Evolutionary conservation across 2,797 vertebrate species (phyloP), one percentile per base, ranked within the genome.

Genomic region (Dipus sagitta): DNA sequence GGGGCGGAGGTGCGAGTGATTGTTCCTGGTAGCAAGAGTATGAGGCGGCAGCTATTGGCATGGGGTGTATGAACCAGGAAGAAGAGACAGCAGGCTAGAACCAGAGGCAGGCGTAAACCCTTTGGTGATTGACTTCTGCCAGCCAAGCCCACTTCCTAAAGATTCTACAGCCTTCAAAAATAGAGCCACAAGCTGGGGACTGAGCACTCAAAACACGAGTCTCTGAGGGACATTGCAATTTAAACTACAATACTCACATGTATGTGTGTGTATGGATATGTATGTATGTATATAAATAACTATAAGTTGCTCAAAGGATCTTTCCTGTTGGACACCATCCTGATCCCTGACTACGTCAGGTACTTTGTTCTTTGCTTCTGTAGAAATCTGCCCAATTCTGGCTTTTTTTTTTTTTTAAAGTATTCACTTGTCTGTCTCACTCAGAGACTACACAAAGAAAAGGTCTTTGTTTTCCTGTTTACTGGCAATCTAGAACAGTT

Each of bases 401-500:
- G 13, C 11, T 79, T 47, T 85, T 76, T 42, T 9, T 83, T 20
- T 18, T 54, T 21, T 71, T n/a, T n/a, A n/a, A 65, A 6, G 2
- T 30, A 71, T 47, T 94, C 26, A 81, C 62, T 86, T 83, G 13
- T 67, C 78, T 72, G 1, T 52, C 17, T 76, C 58, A 76, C 60
- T 77, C 38, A 4, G 34, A 90, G 60, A 91, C 58, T 67, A n/a
- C 74, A 77, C 21, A 47, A 83, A 70, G 32, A 91, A 91, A 77
- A 28, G 20, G 3, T 32, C 38, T 85, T 81, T 54, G 68, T 68
- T 92, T 94, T 81, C 76, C 86, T 81, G 13, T 72, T 92, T 42
- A 67, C 9, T 26, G 67, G 42, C 47, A 34, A 77, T 64, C 42
- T 83, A 76, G 32, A 70, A 65, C 0, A 92, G 28, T 62, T 82